Evolutionary conservation across 2,113 vertebrate genomes (phyloP).

Genomic region (Crypturellus undulatus): DNA sequence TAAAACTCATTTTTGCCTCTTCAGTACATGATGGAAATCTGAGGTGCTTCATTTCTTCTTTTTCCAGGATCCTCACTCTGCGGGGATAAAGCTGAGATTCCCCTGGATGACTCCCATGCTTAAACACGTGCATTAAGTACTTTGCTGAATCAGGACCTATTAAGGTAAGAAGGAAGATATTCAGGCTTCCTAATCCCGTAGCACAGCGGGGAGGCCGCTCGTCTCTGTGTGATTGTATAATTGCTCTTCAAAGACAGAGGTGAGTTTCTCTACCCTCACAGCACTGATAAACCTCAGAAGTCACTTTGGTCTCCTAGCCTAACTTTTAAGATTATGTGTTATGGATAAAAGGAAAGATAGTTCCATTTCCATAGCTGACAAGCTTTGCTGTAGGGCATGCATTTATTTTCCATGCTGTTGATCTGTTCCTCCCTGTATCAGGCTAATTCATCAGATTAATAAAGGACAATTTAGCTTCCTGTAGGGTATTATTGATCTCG

Average conservation of each 20-base stretch:
- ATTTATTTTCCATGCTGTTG: constrained; percentile 71
- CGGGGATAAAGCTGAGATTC: constrained; percentile 3
- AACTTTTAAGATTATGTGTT: constrained; percentile 63
- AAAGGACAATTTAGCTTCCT: constrained; percentile 68
- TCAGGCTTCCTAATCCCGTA: constrained; percentile 24
- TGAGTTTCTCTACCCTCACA: not conserved
- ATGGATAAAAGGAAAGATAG: constrained; percentile 57
- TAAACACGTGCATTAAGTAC: not conserved
- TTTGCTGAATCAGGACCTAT: constrained; percentile 33
- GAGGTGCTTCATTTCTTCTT: rapidly evolving
- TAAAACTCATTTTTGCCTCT: not conserved
- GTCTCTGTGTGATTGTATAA: constrained; percentile 37
- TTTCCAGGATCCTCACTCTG: not conserved
- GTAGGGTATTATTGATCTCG: constrained; percentile 61
- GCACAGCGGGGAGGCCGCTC: constrained; percentile 41
- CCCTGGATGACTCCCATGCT: not conserved
- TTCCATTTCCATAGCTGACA: constrained; percentile 65
- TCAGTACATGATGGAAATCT: not conserved
- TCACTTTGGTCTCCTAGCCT: constrained; percentile 46
- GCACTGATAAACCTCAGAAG: constrained; percentile 47
- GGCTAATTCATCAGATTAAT: constrained; percentile 73
- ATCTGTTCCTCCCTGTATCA: constrained; percentile 54
- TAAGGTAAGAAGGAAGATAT: constrained; percentile 3
- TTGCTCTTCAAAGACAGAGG: constrained; percentile 51
- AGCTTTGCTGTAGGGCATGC: constrained; percentile 58